phyloP scores from a whole-genome alignment of 2,797 vertebrate species.

The Periophthalmus magnuspinnatus region DNA sequence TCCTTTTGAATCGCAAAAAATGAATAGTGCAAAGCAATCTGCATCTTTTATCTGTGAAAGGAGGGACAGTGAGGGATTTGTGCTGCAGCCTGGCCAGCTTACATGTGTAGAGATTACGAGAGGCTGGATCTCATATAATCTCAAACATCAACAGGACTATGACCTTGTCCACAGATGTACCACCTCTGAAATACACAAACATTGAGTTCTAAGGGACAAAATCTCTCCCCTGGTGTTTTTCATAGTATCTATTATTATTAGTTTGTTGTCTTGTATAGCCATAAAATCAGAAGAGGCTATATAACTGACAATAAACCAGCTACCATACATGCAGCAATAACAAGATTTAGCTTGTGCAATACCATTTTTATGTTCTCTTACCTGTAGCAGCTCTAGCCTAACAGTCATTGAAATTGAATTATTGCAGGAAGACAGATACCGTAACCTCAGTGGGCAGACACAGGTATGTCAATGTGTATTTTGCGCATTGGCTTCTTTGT shows the following conservation, averaged over 20 bases:
- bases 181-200: neutral
- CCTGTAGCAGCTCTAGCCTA: neutral
- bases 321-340: neutral
- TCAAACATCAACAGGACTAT: constrained; percentile 29
- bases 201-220: neutral
- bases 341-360: neutral
- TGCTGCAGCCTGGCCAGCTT: constrained; percentile 62
- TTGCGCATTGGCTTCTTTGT: neutral
- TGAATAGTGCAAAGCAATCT: constrained; percentile 62
- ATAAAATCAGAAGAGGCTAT: constrained; percentile 1
- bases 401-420: neutral
- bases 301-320: neutral
- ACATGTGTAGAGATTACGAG: constrained; percentile 72
- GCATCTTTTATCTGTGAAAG: constrained; percentile 70
- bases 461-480: neutral
- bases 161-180: constrained; percentile 44
- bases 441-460: neutral
- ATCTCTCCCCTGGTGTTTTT: neutral
- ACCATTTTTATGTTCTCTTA: neutral
- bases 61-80: constrained; percentile 75
- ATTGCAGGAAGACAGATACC: neutral
- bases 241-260: neutral
- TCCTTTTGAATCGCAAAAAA: constrained; percentile 57
- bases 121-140: constrained; percentile 62
- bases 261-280: neutral